Evolutionary conservation across 2,888 invertebrate genomes (phyloP).

Genomic region (Anorthoa munda): DNA sequence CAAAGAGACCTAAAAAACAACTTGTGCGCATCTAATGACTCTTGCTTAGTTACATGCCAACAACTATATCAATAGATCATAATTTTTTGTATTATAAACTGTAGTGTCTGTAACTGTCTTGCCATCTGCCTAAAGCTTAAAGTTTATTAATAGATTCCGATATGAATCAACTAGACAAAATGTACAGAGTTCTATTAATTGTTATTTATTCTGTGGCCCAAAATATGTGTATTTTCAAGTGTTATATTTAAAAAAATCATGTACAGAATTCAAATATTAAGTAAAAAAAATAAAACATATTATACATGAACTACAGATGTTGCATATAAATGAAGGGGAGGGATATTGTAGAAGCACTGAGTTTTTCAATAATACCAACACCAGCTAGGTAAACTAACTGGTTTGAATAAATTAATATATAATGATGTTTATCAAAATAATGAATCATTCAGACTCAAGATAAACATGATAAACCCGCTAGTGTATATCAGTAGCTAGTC

Average conservation of each 20-base stretch:
- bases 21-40: too few species aligned
- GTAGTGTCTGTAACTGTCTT: background rate
- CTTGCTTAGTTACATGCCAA: too few species aligned
- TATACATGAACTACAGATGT: background rate
- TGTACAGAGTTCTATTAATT: too few species aligned
- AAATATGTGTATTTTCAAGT: background rate
- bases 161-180: background rate
- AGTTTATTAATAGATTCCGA: background rate
- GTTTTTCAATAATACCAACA: background rate
- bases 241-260: background rate
- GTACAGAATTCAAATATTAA: too few species aligned
- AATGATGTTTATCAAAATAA: slow-evolving; percentile 29
- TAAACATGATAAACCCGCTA: slow-evolving; percentile 2
- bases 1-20: too few species aligned
- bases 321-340: background rate
- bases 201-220: background rate
- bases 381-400: background rate
- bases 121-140: background rate
- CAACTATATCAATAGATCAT: background rate
- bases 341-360: background rate
- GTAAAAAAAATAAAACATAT: background rate
- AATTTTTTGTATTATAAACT: background rate
- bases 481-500: slow-evolving; percentile 5
- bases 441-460: slow-evolving; percentile 28
- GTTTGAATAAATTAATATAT: slow-evolving; percentile 22